Evolutionary conservation across 2,888 invertebrate genomes (phyloP).

Genomic region (Ptilodon capucinus): DNA sequence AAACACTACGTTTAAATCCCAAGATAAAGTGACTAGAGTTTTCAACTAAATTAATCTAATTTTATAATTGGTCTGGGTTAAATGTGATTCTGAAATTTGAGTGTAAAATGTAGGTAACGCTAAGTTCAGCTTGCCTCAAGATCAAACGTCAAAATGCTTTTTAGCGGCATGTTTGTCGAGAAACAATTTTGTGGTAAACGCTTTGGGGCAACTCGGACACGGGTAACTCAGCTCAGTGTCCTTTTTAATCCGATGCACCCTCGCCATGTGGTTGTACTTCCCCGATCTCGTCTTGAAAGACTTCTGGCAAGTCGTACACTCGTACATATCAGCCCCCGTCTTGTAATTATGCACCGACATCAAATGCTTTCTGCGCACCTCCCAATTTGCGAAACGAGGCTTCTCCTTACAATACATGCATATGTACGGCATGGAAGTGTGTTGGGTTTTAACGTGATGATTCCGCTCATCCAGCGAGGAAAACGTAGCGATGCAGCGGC

Average conservation of each 20-base stretch:
- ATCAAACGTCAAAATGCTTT: slow-evolving; percentile 73
- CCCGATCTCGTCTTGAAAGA: slow-evolving; percentile 73
- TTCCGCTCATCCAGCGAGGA: slow-evolving; percentile 67
- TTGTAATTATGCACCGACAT: slow-evolving; percentile 72
- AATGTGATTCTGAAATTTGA: no score
- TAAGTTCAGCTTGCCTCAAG: slow-evolving; percentile 10
- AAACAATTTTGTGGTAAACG: slow-evolving; percentile 79
- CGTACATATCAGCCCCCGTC: slow-evolving; percentile 69
- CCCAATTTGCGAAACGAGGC: slow-evolving; percentile 74
- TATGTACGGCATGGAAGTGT: slow-evolving; percentile 69
- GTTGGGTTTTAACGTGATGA: slow-evolving; percentile 69
- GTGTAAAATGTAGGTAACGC: not conserved
- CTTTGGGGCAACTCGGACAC: slow-evolving; percentile 77
- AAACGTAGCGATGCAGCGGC: slow-evolving; percentile 71
- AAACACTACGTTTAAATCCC: no score
- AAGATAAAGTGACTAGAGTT: no score
- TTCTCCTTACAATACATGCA: slow-evolving; percentile 72
- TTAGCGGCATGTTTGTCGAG: slow-evolving; percentile 80
- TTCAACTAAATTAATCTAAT: no score
- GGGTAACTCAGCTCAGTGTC: slow-evolving; percentile 70
- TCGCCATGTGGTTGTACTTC: slow-evolving; percentile 74
- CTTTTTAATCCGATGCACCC: slow-evolving; percentile 70
- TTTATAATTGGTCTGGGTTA: no score
- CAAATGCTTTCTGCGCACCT: slow-evolving; percentile 66
- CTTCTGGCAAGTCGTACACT: slow-evolving; percentile 70